phyloP scores from a whole-genome alignment of 2,888 invertebrate genomes.

The Cacoxenus indagator region DNA sequence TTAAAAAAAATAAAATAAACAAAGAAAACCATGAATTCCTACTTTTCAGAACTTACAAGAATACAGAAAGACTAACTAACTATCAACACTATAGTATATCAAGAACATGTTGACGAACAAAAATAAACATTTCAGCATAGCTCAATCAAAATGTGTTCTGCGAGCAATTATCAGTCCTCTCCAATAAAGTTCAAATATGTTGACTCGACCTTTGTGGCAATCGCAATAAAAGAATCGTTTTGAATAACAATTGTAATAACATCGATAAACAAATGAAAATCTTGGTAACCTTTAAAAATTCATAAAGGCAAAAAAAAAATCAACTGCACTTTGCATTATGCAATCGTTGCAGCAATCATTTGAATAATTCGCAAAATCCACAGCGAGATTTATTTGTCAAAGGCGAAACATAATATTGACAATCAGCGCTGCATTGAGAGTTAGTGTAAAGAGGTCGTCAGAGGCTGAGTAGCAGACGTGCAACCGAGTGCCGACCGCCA shows the following conservation, averaged over 20 bases:
- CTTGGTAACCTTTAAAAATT: slow-evolving; percentile 32
- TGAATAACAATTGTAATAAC: neutral
- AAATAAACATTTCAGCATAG: too few relatives aligned
- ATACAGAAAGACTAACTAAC: too few relatives aligned
- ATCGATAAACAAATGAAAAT: neutral
- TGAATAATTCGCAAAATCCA: slow-evolving; percentile 29
- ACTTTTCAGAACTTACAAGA: too few relatives aligned
- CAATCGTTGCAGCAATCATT: slow-evolving; percentile 40
- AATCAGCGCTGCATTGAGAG: neutral
- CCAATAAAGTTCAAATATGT: neutral
- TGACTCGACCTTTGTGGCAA: neutral
- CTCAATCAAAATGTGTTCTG: too few relatives aligned
- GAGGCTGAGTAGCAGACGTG: neutral
- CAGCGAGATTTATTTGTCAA: neutral
- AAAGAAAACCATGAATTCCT: too few relatives aligned
- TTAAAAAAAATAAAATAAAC: too few relatives aligned
- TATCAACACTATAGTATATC: too few relatives aligned
- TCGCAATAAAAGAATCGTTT: neutral
- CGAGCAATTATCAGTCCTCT: too few relatives aligned
- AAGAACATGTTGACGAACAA: too few relatives aligned
- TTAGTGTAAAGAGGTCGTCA: neutral
- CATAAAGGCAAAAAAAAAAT: too few relatives aligned
- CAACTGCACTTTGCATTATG: slow-evolving; percentile 39
- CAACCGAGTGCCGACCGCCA: neutral
- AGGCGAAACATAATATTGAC: neutral